Evolutionary conservation across 2,113 vertebrate genomes (phyloP), one percentile per base, ranked within the genome.

Genomic region (Catharus bicknelli): DNA sequence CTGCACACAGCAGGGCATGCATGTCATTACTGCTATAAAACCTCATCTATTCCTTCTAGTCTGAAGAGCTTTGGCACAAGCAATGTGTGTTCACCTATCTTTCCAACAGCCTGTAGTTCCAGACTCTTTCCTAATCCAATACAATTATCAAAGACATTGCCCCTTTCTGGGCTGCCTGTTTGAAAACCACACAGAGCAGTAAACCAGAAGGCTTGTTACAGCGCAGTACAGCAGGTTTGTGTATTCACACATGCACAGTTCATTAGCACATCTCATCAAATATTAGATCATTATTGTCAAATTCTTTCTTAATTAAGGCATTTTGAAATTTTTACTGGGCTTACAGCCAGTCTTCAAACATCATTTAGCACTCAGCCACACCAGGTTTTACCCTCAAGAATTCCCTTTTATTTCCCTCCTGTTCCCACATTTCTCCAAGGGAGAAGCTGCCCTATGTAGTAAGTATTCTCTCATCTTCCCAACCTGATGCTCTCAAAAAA

Each of bases 11-110:
- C 26, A 54, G 55, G 76, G 93, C 75, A 91, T 73, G 89, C 91
- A 92, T 86, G 83, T 83, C 70, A 80, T 90, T 93, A 90, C 47
- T 42, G 42, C 30, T 76, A 12, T 30, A 57, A 88, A 86, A 83
- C 30, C 51, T 67, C 64, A 67, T 50, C 43, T 53, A 43, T 62
- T 58, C 51, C 80, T 88, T 62, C 42, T 40, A 69, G 64, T 69
- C 57, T 86, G 76, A 77, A 88, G 23, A 83, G 34, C 16, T 88
- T 73, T 62, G 47, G 34, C 80, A 77, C 20, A 38, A 77, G 45
- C 26, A 38, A 38, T 2, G 7, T 3, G 3, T 6, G 7, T 47
- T 36, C 42, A 62, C 50, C 29, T 94, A 10, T 29, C 47, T 83
- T 77, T 34, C 21, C 80, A 74, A 54, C 1, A 62, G 47, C 29